These are phyloP conservation scores for Meteorus colon DNA, from an alignment of 2,888 invertebrate genomes.

Conservation along the genomic window DNA sequence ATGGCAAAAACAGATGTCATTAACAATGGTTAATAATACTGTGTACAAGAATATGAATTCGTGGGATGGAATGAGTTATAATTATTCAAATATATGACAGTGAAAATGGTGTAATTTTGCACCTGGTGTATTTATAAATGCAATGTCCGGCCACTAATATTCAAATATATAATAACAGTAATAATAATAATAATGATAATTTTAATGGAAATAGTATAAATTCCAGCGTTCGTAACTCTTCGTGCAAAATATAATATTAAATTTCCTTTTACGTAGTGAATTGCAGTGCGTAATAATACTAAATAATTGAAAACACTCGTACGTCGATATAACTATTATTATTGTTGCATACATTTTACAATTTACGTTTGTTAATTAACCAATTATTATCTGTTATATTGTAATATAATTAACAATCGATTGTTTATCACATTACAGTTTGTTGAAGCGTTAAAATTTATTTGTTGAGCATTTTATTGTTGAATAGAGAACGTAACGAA, in stretches of 20 bases:
- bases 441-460: neutral
- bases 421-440: neutral
- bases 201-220: neutral
- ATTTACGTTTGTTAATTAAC: neutral
- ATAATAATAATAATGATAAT: too few relatives aligned
- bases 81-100: neutral
- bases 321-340: neutral
- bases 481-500: neutral
- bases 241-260: neutral
- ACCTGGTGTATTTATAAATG: neutral
- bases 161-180: neutral
- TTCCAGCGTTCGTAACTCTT: neutral
- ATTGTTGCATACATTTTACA: neutral
- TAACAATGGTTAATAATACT: neutral
- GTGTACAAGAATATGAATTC: neutral
- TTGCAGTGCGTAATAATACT: neutral
- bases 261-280: neutral
- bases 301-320: neutral
- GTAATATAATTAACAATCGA: neutral
- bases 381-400: neutral
- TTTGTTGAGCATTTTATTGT: slow-evolving; percentile 3
- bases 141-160: neutral
- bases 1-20: neutral
- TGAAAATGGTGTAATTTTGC: neutral
- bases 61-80: neutral